These are phyloP conservation scores for Coreius guichenoti DNA, from an alignment of 2,797 vertebrate species.

Conservation along the genomic window DNA sequence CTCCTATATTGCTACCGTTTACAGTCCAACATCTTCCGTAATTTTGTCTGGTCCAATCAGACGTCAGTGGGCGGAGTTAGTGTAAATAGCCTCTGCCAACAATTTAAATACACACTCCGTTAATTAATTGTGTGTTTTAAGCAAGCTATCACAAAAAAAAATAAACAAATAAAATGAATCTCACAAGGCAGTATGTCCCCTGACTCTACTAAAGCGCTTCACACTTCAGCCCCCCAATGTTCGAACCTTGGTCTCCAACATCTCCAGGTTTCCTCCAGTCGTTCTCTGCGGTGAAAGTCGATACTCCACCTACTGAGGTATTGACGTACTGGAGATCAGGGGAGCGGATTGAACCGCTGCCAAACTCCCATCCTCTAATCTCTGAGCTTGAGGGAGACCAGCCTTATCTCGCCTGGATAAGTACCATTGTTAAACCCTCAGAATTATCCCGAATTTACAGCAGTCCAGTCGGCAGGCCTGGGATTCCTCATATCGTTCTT, in stretches of 20 bases:
- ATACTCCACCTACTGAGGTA: slow-evolving; percentile 59
- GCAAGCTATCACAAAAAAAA: not conserved
- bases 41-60: too few relatives aligned
- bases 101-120: too few relatives aligned
- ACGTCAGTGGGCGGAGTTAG: too few relatives aligned
- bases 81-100: too few relatives aligned
- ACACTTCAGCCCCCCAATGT: not conserved
- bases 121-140: not conserved
- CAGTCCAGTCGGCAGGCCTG: slow-evolving; percentile 56
- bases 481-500: slow-evolving; percentile 72
- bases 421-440: slow-evolving; percentile 68
- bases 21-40: too few relatives aligned
- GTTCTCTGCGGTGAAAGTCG: slow-evolving; percentile 48
- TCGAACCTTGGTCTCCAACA: not conserved
- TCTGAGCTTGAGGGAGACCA: slow-evolving; percentile 45
- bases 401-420: slow-evolving; percentile 66
- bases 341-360: slow-evolving; percentile 57
- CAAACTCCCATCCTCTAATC: slow-evolving; percentile 63
- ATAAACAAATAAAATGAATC: not conserved
- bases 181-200: not conserved
- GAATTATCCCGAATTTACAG: slow-evolving; percentile 70
- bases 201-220: not conserved
- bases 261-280: slow-evolving; percentile 42
- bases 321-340: slow-evolving; percentile 62
- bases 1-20: too few relatives aligned